Evolutionary conservation across 1,140 invertebrate genomes (phyloP).

Genomic region (Bombus terrestris): DNA sequence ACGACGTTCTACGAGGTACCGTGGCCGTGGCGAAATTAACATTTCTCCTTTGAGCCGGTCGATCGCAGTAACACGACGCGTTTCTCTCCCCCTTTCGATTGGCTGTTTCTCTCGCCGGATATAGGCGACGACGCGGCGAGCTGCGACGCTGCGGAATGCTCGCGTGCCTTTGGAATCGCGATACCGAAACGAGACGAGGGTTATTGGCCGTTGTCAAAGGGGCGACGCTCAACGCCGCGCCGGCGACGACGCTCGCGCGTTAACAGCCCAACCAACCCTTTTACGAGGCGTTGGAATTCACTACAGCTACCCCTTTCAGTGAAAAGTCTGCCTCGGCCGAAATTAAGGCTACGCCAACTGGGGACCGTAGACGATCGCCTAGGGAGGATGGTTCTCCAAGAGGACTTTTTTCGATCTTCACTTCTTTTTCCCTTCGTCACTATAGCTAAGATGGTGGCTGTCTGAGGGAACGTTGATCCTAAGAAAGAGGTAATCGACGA

Average conservation of each 20-base stretch:
- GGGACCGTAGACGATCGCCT: slow-evolving; percentile 10
- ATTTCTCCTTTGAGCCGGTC: slow-evolving; percentile 63
- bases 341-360: slow-evolving; percentile 45
- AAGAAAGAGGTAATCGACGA: background rate
- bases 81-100: slow-evolving; percentile 25
- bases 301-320: background rate
- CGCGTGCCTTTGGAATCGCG: slow-evolving; percentile 63
- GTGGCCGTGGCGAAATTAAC: slow-evolving; percentile 54
- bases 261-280: slow-evolving; percentile 46
- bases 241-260: slow-evolving; percentile 29
- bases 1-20: background rate
- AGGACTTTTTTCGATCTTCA: background rate
- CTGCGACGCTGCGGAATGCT: slow-evolving; percentile 58
- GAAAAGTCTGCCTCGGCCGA: slow-evolving; percentile 44
- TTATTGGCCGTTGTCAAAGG: slow-evolving; percentile 61
- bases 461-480: background rate
- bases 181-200: slow-evolving; percentile 64
- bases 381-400: background rate
- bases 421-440: background rate
- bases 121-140: slow-evolving; percentile 33
- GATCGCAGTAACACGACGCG: slow-evolving; percentile 61
- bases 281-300: slow-evolving; percentile 56
- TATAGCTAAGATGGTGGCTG: too few species aligned
- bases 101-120: slow-evolving; percentile 33
- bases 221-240: slow-evolving; percentile 4